Conservation (phyloP, 2,113 vertebrate species). For the Oceanites oceanicus region DNA sequence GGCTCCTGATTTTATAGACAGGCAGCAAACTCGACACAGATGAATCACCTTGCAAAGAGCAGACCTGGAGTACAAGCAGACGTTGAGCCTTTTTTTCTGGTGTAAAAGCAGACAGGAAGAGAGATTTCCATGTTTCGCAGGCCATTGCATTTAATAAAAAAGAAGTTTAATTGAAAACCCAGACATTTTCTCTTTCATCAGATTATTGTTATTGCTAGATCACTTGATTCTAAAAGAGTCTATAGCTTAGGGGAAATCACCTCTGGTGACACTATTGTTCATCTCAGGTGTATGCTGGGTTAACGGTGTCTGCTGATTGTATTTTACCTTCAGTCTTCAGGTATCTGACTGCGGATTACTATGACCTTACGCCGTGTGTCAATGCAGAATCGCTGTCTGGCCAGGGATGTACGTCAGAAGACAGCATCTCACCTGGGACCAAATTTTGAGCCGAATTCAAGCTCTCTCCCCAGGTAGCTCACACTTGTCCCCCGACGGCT, state of each 20-base stretch:
- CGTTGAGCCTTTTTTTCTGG: background rate
- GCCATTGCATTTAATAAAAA: background rate
- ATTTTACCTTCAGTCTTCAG: background rate
- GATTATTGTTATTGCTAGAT: background rate
- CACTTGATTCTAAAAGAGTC: background rate
- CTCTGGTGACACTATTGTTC: background rate
- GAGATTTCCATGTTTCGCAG: background rate
- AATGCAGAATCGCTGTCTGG: background rate
- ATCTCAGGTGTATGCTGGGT: background rate
- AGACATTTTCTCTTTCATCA: background rate
- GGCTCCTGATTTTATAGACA: background rate
- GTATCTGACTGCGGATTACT: background rate
- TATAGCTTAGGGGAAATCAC: background rate
- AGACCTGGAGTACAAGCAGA: background rate
- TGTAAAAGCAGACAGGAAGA: background rate
- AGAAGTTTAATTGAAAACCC: background rate
- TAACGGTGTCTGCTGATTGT: background rate
- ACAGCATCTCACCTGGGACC: background rate
- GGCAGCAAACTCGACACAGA: background rate
- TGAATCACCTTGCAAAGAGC: background rate
- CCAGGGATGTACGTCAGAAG: background rate
- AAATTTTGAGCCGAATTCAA: background rate
- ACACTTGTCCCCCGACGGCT: fast-evolving
- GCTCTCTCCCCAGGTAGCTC: background rate
- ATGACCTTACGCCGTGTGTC: background rate